Evolutionary conservation across 2,113 vertebrate species (phyloP).

Genomic region (Fukomys damarensis): DNA sequence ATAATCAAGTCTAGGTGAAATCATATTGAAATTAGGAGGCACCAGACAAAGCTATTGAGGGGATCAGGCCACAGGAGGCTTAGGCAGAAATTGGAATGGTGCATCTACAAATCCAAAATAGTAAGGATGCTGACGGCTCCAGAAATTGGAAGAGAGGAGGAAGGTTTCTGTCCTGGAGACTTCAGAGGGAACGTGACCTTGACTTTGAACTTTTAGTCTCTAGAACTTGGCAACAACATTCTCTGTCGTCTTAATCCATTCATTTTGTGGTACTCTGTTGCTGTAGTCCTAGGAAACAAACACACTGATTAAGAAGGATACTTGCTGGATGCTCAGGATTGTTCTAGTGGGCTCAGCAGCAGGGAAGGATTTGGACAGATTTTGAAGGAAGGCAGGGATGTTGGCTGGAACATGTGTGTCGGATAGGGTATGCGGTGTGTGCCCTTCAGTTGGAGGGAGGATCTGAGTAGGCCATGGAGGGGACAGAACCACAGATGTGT

Average conservation of each 20-base stretch:
- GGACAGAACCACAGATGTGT: neutral
- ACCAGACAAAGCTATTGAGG: neutral
- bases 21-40: neutral
- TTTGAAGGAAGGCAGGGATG: neutral
- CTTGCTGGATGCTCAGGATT: neutral
- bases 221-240: neutral
- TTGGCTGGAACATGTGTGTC: neutral
- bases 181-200: neutral
- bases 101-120: neutral
- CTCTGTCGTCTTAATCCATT: neutral
- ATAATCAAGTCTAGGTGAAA: neutral
- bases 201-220: neutral
- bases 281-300: neutral
- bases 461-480: accelerated
- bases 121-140: neutral
- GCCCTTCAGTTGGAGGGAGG: neutral
- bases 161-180: neutral
- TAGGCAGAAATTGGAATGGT: neutral
- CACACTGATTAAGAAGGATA: neutral
- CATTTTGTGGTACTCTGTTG: neutral
- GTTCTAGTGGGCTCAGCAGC: neutral
- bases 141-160: neutral
- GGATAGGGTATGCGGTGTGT: accelerated
- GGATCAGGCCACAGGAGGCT: neutral
- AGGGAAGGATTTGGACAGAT: neutral